Percentiles rank a stretch among this genome's conserved stretches.
Evolutionary conservation across 64 coral and sea anemone genomes (phyloP).

Genomic region (Montipora foliosa): DNA sequence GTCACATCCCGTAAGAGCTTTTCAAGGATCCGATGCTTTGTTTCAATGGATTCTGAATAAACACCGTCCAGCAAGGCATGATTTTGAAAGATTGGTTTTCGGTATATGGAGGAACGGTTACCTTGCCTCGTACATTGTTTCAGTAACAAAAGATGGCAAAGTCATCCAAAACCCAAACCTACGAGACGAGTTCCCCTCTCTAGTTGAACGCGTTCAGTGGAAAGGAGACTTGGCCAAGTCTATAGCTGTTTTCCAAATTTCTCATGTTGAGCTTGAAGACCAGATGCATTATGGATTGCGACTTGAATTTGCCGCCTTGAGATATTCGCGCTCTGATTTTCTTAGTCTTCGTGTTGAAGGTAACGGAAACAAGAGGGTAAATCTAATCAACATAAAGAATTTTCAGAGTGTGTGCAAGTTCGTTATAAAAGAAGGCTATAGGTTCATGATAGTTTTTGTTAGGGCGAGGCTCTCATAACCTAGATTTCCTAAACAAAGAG

Average conservation of each 20-base stretch:
- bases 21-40: neutral
- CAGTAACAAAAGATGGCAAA: neutral
- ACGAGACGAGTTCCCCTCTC: neutral
- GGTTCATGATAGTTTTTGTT: neutral
- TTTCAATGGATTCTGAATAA: neutral
- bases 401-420: neutral
- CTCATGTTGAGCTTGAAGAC: neutral
- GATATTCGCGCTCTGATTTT: neutral
- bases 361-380: neutral
- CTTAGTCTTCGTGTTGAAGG: neutral
- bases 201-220: conserved; percentile 1
- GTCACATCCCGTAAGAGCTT: neutral
- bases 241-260: neutral
- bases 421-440: too few species aligned
- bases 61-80: neutral
- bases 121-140: neutral
- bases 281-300: neutral
- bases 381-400: neutral
- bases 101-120: neutral
- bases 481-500: neutral
- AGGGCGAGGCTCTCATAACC: neutral
- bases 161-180: neutral
- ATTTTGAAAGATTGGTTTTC: neutral
- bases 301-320: neutral
- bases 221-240: conserved; percentile 21